Evolutionary conservation across 1,140 invertebrate species (phyloP), one percentile per base, ranked within the genome.

Genomic region (honey bee (Apis mellifera)): DNA sequence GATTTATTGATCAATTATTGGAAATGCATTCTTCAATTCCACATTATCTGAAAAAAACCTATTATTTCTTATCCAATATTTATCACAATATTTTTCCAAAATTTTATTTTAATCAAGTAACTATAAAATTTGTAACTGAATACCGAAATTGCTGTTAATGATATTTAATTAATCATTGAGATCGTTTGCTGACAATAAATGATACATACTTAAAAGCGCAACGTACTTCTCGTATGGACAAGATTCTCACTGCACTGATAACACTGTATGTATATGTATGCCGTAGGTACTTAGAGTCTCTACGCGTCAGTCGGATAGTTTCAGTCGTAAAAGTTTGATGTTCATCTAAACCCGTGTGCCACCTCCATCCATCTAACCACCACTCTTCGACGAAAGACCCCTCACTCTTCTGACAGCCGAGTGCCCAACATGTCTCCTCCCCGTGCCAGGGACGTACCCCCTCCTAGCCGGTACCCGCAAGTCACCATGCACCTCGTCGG

Each of bases 401-500:
- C 71, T 70, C 59, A 17, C 85, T 62, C 59, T 59, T 74, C 60
- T 32, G 62, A 54, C 5, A 21, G 57, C 57, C 55, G 42, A n/a
- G 60, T 64, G 57, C 32, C 48, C 59, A 3, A 65, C 74, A 65
- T 85, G 70, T 81, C 78, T 81, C 84, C 86, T 57, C 81, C 86
- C 68, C 68, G 69, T 62, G 73, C 60, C 73, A 74, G 78, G 32
- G 55, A 87, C 73, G 79, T 81, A 54, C 70, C 84, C 86, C 84
- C 81, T 71, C 86, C 74, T 65, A 21, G 19, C 52, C 60, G 62
- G 65, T 70, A 23, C 64, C 73, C 87, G 80, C 82, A 60, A 69
- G 76, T 82, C 81, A 86, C 86, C 88, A 81, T 89, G 90, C 89
- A 91, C 83, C 90, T 84, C 86, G 84, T 86, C 88, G 80, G 86